These are phyloP conservation scores for Pterocles orientalis DNA, from an alignment of 2,113 vertebrate genomes.

Conservation along the genomic window DNA sequence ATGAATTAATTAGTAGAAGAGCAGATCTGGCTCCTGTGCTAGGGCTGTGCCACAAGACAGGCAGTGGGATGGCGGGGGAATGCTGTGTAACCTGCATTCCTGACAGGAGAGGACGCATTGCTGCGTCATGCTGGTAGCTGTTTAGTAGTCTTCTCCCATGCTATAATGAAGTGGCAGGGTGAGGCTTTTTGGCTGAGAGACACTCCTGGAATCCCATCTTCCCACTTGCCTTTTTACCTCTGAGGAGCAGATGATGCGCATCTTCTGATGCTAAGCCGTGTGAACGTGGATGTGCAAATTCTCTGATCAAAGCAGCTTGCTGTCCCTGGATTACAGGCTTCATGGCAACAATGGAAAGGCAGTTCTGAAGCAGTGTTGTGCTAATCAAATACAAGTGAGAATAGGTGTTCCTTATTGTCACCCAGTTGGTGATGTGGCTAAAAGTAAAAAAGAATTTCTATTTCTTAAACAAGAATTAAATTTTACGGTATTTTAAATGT, in stretches of 20 bases:
- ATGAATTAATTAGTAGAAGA: neutral
- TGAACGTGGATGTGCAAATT: neutral
- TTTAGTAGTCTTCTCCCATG: neutral
- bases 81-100: neutral
- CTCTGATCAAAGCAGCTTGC: neutral
- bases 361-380: neutral
- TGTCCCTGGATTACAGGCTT: neutral
- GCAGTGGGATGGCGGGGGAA: neutral
- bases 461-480: neutral
- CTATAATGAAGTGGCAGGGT: neutral
- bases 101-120: accelerated
- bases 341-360: neutral
- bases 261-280: neutral
- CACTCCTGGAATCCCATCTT: neutral
- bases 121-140: neutral
- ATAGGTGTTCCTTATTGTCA: neutral
- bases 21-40: neutral
- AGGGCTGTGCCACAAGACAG: neutral
- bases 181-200: neutral
- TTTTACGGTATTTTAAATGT: neutral
- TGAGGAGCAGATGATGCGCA: neutral
- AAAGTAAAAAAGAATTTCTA: neutral
- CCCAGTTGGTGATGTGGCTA: neutral
- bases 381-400: neutral
- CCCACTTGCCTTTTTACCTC: neutral